A percentile compares a stretch with the other conserved stretches of the same genome.
phyloP scores from a whole-genome alignment of 2,113 vertebrate species.

The Brienomyrus longianalis region DNA sequence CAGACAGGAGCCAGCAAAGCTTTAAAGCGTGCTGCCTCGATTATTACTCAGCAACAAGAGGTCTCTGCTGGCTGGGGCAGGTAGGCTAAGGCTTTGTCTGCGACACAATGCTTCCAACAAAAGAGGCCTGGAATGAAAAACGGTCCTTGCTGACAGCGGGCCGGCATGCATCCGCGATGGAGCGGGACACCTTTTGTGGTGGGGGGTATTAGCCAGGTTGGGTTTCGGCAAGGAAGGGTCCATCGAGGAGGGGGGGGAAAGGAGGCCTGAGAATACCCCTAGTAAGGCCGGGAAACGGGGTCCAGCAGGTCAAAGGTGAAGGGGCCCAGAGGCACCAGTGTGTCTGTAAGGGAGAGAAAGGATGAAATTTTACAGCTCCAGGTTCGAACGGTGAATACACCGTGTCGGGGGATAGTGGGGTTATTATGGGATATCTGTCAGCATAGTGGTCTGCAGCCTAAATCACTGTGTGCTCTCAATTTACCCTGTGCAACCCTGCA shows the following conservation, averaged over 20 bases:
- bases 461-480: background rate
- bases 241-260: no score
- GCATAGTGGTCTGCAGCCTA: background rate
- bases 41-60: background rate
- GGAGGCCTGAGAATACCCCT: background rate
- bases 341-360: background rate
- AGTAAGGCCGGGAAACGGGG: background rate
- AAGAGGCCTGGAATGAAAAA: background rate
- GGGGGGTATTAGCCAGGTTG: background rate
- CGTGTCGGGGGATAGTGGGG: background rate
- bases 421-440: background rate
- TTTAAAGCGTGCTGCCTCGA: background rate
- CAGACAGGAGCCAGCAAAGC: background rate
- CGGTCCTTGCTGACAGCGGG: background rate
- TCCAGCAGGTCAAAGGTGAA: background rate
- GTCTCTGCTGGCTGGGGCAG: background rate
- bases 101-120: slow-evolving; percentile 9
- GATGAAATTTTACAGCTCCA: background rate
- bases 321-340: background rate
- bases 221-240: background rate
- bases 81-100: background rate
- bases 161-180: background rate
- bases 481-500: background rate
- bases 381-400: background rate
- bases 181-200: slow-evolving; percentile 15